Conservation (phyloP, 2,888 invertebrate genomes). For the Apodemia mormo region DNA sequence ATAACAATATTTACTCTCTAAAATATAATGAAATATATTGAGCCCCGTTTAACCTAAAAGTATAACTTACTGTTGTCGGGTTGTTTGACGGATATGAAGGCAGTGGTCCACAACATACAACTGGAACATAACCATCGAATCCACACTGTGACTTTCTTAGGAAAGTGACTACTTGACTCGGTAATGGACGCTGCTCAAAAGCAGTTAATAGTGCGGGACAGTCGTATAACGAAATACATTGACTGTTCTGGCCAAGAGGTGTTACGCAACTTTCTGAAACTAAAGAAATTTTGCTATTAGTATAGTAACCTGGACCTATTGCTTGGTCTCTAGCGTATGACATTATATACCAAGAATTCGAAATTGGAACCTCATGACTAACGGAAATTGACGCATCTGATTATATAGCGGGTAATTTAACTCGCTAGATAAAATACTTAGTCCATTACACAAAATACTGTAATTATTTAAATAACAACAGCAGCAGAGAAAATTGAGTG, state of each 20-base stretch:
- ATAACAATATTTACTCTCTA: too few species aligned
- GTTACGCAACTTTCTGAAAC: conserved; percentile 66
- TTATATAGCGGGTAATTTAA: too few species aligned
- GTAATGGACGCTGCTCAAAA: conserved; percentile 64
- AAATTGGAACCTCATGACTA: too few species aligned
- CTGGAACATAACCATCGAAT: conserved; percentile 67
- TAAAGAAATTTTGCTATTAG: conserved; percentile 30
- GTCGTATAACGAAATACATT: conserved; percentile 73
- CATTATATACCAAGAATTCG: too few species aligned
- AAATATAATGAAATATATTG: too few species aligned
- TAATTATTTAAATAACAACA: too few species aligned
- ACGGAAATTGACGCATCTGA: too few species aligned
- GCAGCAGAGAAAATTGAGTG: too few species aligned
- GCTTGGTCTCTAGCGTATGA: not conserved
- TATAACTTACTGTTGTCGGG: conserved; percentile 33
- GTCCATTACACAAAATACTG: too few species aligned
- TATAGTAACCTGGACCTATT: not conserved
- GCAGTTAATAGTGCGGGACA: conserved; percentile 65
- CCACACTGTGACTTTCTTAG: conserved; percentile 80
- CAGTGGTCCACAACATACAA: conserved; percentile 79
- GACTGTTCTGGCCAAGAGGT: conserved; percentile 62
- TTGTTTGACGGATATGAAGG: conserved; percentile 39
- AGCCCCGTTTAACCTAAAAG: too few species aligned
- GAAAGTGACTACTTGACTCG: conserved; percentile 56
- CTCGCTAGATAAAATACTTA: too few species aligned